phyloP scores from a whole-genome alignment of 2,797 vertebrate species.

The Coluber constrictor region DNA sequence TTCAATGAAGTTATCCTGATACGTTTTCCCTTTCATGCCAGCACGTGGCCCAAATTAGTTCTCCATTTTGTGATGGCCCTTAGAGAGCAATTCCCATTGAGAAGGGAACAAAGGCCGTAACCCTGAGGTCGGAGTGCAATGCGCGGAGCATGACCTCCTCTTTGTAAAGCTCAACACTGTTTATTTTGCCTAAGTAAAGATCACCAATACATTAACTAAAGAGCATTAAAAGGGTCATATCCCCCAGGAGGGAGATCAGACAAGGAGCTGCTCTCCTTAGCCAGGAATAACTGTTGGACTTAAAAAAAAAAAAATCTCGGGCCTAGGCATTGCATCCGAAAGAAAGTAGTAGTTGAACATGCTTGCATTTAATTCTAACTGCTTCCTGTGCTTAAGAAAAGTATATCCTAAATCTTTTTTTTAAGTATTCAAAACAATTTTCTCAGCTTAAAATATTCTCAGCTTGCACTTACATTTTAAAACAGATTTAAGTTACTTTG shows the following conservation, averaged over 20 bases:
- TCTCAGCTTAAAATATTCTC: background rate
- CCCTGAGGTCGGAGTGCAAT: slow-evolving; percentile 89
- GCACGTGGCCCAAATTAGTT: slow-evolving; percentile 92
- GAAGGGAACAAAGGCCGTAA: slow-evolving; percentile 88
- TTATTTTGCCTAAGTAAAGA: slow-evolving; percentile 93
- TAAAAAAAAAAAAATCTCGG: background rate
- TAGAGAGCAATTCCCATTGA: slow-evolving; percentile 85
- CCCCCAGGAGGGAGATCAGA: slow-evolving; percentile 74
- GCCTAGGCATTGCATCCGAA: background rate
- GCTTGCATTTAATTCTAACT: background rate
- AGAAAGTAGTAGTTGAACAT: slow-evolving; percentile 28
- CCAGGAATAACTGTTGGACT: slow-evolving; percentile 54
- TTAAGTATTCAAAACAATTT: background rate
- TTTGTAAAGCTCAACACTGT: slow-evolving; percentile 84
- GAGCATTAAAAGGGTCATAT: slow-evolving; percentile 88
- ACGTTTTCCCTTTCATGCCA: slow-evolving; percentile 58
- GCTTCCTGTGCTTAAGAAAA: background rate
- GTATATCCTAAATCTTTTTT: background rate
- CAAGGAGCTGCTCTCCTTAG: slow-evolving; percentile 66
- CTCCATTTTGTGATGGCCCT: slow-evolving; percentile 85
- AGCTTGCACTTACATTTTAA: background rate
- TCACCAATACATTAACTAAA: slow-evolving; percentile 91
- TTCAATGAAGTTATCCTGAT: slow-evolving; percentile 52
- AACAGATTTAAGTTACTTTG: background rate
- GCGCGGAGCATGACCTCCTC: slow-evolving; percentile 80